Evolutionary conservation across 2,797 vertebrate species (phyloP), one percentile per base, ranked within the genome.

Genomic region (Propithecus deckenii): DNA sequence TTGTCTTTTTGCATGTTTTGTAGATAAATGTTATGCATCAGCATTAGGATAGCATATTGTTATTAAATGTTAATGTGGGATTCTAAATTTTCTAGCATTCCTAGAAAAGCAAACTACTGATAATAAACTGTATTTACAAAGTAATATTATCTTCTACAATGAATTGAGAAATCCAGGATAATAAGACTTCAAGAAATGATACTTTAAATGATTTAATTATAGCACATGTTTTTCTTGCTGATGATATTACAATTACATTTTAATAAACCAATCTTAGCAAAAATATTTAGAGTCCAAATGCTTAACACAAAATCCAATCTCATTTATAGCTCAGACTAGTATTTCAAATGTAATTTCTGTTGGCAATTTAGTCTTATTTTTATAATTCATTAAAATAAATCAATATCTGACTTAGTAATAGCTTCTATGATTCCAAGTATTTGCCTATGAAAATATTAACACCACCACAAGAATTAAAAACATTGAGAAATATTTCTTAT

Each of bases 181-280:
- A 91, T 87, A 93, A 91, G n/a, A 75, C 63, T 35, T 84, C 79
- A 91, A 97, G 63, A 94, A 93, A 76, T 83, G 43, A 89, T 94
- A 81, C 91, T 86, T 89, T 92, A 95, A 94, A 65, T 97, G 35
- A 94, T 94, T 95, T 96, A 95, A 95, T 97, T 96, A 97, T 48
- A 83, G 17, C 28, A 84, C 3, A 50, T 50, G 76, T 84, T 96
- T 96, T 97, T 87, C 74, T 59, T 86, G 48, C 59, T 93, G 69
- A 97, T 93, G 96, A 94, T 96, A 59, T 78, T 95, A 86, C 89
- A 98, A 96, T 95, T 96, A 96, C 43, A 5, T 43, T 94, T 97
- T 96, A 95, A 97, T 86, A 95, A 95, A 80, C 69, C 69, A 96
- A 63, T 79, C 46, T 15, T 80, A 95, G 71, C 41, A 55, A 89